These are phyloP conservation scores for Artemisiospiza belli DNA, from an alignment of 2,113 vertebrate genomes.

Conservation along the genomic window DNA sequence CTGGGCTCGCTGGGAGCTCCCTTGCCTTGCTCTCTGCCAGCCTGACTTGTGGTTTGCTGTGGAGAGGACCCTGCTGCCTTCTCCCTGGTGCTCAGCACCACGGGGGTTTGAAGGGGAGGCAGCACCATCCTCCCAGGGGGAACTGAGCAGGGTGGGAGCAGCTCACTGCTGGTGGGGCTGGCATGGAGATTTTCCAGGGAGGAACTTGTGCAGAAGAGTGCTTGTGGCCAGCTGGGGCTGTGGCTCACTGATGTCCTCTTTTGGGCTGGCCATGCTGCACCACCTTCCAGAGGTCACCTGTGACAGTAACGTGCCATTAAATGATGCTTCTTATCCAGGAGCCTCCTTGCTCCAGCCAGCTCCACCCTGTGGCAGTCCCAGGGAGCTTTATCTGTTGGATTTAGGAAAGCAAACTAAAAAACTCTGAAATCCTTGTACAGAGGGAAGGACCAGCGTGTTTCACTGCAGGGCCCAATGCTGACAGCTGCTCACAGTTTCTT, in stretches of 20 bases:
- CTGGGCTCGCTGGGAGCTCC: rapidly evolving
- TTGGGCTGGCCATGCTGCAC: background rate
- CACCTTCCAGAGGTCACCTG: background rate
- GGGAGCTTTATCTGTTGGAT: background rate
- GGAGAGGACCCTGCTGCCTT: background rate
- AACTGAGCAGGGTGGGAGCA: background rate
- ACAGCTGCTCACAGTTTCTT: background rate
- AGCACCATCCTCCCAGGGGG: rapidly evolving
- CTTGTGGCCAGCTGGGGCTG: background rate
- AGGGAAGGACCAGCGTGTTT: background rate
- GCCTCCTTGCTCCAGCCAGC: background rate
- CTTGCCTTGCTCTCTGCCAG: background rate
- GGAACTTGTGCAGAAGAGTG: background rate
- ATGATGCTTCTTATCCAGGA: background rate
- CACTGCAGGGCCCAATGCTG: background rate
- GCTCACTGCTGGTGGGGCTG: background rate
- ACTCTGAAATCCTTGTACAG: background rate
- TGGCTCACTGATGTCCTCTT: background rate
- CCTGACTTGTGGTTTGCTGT: background rate
- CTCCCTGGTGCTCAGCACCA: background rate
- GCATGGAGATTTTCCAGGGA: background rate
- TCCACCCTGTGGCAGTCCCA: background rate
- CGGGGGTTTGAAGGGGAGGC: background rate
- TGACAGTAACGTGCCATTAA: background rate
- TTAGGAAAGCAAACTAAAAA: background rate